Conservation (phyloP, 1,140 invertebrate genomes). For the Drosophila sp. region DNA sequence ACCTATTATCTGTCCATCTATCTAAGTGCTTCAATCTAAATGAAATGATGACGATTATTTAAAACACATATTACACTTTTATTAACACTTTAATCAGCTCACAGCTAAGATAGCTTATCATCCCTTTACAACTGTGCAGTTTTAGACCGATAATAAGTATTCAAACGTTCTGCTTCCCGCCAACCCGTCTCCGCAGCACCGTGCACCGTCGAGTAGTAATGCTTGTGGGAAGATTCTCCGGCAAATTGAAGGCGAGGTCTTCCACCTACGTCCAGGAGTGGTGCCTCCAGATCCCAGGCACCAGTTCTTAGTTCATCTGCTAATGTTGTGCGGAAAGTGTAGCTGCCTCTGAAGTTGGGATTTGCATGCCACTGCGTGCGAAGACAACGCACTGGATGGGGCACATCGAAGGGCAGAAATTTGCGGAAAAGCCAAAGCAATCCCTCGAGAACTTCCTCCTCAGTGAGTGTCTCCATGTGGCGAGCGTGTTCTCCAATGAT, state of each 20-base stretch:
- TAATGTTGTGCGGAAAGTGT: constrained; percentile 88
- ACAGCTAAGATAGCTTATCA: constrained; percentile 19
- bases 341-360: constrained; percentile 89
- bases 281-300: constrained; percentile 86
- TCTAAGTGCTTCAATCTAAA: neutral
- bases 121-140: constrained; percentile 45
- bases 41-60: neutral
- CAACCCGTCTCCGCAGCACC: constrained; percentile 92
- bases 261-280: constrained; percentile 85
- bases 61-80: constrained; percentile 3
- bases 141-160: constrained; percentile 54
- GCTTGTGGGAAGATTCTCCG: constrained; percentile 89
- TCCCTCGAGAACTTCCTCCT: constrained; percentile 85
- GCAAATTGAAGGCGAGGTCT: constrained; percentile 88
- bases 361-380: constrained; percentile 88
- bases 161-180: constrained; percentile 89
- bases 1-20: neutral
- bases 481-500: constrained; percentile 86
- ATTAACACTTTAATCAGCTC: neutral
- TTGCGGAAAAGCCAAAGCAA: constrained; percentile 85
- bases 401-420: constrained; percentile 67
- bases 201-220: constrained; percentile 91
- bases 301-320: constrained; percentile 85
- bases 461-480: constrained; percentile 86
- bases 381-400: constrained; percentile 59